These are phyloP conservation scores for Nysson spinosus DNA, from an alignment of 2,888 invertebrate species.

Conservation along the genomic window DNA sequence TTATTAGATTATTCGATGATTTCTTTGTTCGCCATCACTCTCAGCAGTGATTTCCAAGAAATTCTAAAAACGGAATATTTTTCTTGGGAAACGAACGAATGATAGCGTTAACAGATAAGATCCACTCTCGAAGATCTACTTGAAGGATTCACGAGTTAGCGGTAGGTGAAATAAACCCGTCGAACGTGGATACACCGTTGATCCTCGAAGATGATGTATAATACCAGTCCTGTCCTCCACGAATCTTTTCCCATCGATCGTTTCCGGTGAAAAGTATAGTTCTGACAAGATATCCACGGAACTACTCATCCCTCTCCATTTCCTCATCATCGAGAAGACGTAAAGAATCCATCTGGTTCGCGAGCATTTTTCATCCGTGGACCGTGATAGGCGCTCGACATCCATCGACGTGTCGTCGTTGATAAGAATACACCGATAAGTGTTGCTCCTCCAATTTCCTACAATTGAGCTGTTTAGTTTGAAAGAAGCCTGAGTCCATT, in stretches of 20 bases:
- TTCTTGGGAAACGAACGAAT: too few species aligned
- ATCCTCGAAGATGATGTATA: slow-evolving; percentile 32
- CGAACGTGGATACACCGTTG: slow-evolving; percentile 30
- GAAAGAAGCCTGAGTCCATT: too few species aligned
- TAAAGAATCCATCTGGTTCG: slow-evolving; percentile 24
- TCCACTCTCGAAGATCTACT: not conserved
- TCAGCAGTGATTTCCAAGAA: too few species aligned
- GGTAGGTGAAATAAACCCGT: slow-evolving; percentile 8
- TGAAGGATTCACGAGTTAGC: slow-evolving; percentile 34
- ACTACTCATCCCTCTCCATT: slow-evolving; percentile 15
- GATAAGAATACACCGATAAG: not conserved
- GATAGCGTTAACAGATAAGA: not conserved
- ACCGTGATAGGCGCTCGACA: slow-evolving; percentile 39
- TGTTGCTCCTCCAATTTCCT: slow-evolving; percentile 7
- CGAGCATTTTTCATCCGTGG: slow-evolving; percentile 47
- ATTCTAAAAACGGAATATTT: too few species aligned
- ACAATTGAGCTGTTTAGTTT: too few species aligned
- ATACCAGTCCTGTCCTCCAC: slow-evolving; percentile 6
- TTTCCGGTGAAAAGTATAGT: too few species aligned
- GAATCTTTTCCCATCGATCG: slow-evolving; percentile 14
- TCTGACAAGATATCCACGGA: slow-evolving; percentile 21
- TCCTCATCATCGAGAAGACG: slow-evolving; percentile 17
- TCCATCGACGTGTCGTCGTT: slow-evolving; percentile 8
- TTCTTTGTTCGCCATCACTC: too few species aligned
- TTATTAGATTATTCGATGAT: too few species aligned